phyloP scores from a whole-genome alignment of 2,888 invertebrate genomes.

The Lottia scabra region DNA sequence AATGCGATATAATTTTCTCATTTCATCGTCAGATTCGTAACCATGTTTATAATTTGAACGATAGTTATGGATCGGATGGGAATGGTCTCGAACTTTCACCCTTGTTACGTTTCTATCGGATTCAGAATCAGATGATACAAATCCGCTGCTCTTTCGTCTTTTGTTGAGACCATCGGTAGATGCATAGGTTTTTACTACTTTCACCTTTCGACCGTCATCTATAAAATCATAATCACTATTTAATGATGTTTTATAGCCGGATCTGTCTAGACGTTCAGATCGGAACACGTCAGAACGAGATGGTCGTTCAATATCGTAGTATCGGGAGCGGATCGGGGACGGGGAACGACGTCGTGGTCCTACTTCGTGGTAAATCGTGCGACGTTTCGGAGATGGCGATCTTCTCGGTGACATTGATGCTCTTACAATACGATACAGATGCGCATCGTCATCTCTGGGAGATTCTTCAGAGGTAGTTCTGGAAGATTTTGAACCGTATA shows the following conservation, averaged over 20 bases:
- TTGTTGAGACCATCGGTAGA: not conserved
- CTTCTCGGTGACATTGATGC: conserved; percentile 18
- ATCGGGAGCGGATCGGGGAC: not conserved
- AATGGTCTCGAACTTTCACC: not conserved
- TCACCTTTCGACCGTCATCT: not conserved
- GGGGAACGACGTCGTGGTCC: not conserved
- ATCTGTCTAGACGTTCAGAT: not conserved
- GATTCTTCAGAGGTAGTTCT: conserved; percentile 27
- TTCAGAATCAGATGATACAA: not conserved
- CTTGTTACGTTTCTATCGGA: not conserved
- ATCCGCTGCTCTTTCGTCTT: not conserved
- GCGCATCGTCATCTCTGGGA: conserved; percentile 24
- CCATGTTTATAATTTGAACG: not conserved
- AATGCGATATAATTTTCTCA: not conserved
- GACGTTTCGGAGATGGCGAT: conserved; percentile 6
- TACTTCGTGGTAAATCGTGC: conserved; percentile 10
- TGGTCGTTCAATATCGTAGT: not conserved
- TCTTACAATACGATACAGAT: conserved; percentile 24
- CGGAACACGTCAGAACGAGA: not conserved
- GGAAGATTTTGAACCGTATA: conserved; percentile 27
- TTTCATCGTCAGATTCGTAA: not conserved
- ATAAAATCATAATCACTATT: not conserved
- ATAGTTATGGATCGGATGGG: not conserved
- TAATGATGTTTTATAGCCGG: not conserved
- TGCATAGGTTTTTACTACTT: not conserved